phyloP scores from a whole-genome alignment of 2,797 vertebrate species.

The Argya squamiceps region DNA sequence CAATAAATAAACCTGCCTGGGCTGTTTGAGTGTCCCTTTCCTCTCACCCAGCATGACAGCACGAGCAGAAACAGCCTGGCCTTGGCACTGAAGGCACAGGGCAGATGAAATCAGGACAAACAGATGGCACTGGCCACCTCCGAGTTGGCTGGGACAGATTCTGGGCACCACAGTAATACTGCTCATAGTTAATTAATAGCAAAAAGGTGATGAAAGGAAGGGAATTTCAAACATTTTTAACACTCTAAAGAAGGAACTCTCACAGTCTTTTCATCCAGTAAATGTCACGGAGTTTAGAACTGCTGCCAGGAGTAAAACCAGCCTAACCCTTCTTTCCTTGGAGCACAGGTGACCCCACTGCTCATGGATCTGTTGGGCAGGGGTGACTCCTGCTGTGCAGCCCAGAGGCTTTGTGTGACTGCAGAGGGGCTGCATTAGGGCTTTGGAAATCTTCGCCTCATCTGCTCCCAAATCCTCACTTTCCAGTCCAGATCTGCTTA shows the following conservation, averaged over 20 bases:
- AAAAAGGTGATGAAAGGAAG: neutral
- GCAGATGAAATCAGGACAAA: neutral
- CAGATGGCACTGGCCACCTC: constrained; percentile 27
- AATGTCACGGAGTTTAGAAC: fast-evolving
- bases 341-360: neutral
- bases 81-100: neutral
- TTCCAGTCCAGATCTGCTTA: neutral
- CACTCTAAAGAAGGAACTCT: neutral
- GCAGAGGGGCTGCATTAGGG: neutral
- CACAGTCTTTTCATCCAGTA: neutral
- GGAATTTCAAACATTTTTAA: neutral
- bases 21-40: neutral
- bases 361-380: fast-evolving
- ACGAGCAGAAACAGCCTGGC: neutral
- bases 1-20: neutral
- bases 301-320: neutral
- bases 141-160: neutral
- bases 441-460: neutral
- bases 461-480: neutral
- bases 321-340: neutral
- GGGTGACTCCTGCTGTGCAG: neutral
- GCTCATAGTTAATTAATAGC: neutral
- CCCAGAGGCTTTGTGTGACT: neutral
- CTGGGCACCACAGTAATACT: neutral
- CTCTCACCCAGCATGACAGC: neutral